phyloP scores from a whole-genome alignment of 2,797 vertebrate genomes.

The Nyctibius grandis region DNA sequence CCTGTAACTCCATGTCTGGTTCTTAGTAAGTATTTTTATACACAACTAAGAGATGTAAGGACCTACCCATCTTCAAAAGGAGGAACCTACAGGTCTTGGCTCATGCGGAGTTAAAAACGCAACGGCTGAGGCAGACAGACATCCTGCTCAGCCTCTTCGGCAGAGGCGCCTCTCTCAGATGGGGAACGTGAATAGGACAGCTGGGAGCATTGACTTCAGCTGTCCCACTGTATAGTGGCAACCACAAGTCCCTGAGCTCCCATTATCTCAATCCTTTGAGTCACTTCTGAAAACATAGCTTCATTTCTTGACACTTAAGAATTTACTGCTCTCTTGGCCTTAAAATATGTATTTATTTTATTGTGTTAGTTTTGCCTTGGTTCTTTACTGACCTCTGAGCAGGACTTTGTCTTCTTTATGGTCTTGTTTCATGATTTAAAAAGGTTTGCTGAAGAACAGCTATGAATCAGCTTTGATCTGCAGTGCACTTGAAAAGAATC shows the following conservation, averaged over 20 bases:
- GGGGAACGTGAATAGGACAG: background rate
- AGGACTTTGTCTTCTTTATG: background rate
- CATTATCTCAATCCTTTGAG: background rate
- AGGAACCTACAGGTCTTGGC: background rate
- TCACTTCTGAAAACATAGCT: background rate
- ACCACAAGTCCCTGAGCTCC: background rate
- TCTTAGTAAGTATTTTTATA: slow-evolving; percentile 26
- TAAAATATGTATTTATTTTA: background rate
- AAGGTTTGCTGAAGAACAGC: background rate
- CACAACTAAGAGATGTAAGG: background rate
- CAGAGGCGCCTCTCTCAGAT: background rate
- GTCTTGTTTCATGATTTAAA: background rate
- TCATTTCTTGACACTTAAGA: background rate
- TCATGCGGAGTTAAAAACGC: background rate
- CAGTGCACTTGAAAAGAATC: background rate
- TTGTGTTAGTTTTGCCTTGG: background rate
- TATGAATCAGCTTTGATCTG: background rate
- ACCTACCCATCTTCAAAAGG: slow-evolving; percentile 32
- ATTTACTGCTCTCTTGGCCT: background rate
- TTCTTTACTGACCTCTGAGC: background rate
- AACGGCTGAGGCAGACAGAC: background rate
- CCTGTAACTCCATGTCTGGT: background rate
- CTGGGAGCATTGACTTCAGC: background rate
- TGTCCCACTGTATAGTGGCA: background rate
- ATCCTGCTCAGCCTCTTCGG: background rate